phyloP scores from a whole-genome alignment of 2,113 vertebrate genomes.

The Anas platyrhynchos region DNA sequence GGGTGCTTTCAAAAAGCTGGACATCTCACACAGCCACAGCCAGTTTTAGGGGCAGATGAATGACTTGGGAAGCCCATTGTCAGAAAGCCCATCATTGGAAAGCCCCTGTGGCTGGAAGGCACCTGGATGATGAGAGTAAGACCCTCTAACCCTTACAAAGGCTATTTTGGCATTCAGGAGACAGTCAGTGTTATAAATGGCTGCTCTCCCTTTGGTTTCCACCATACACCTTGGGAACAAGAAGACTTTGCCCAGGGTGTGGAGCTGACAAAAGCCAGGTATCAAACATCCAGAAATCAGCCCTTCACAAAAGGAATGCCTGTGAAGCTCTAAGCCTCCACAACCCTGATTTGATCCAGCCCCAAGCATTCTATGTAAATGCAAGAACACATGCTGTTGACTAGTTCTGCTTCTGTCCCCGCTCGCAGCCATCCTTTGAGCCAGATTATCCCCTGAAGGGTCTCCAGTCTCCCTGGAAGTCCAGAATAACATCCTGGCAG shows the following conservation, averaged over 20 bases:
- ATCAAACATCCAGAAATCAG: not conserved
- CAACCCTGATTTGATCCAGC: not conserved
- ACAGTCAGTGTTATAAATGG: no score
- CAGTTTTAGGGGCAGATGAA: not conserved
- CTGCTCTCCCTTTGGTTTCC: not conserved
- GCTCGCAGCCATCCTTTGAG: not conserved
- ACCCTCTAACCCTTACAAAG: accelerated
- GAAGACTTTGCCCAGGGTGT: not conserved
- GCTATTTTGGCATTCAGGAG: not conserved
- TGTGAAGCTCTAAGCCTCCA: not conserved
- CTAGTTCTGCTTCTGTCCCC: not conserved
- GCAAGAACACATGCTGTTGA: not conserved
- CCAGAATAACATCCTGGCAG: not conserved
- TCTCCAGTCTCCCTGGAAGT: not conserved
- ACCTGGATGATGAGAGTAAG: not conserved
- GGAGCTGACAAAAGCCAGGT: not conserved
- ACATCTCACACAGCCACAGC: not conserved
- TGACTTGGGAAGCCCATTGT: not conserved
- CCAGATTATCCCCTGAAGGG: not conserved
- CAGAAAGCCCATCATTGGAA: no score
- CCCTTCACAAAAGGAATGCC: not conserved
- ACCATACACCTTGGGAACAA: not conserved
- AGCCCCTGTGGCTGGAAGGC: not conserved
- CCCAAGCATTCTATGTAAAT: accelerated
- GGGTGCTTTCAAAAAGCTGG: not conserved